Evolutionary conservation across 1,140 invertebrate species (phyloP), one percentile per base, ranked within the genome.

Genomic region (Homalodisca vitripennis): DNA sequence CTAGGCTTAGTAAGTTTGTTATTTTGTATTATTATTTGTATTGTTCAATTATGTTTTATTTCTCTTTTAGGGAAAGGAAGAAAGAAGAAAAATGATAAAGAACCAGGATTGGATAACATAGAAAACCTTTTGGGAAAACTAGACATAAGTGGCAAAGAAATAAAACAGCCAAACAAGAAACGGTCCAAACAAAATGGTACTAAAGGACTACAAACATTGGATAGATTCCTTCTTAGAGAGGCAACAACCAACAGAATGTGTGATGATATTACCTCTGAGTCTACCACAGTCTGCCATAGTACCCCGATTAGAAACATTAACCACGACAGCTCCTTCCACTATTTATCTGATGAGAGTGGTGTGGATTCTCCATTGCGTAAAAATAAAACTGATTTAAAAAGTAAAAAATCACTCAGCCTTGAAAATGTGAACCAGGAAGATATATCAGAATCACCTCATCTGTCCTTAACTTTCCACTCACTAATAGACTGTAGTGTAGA

Each of bases 271-370:
- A 22, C 12, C 34, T 26, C 3, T 41, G 46, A 27, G 14, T 22
- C 34, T 10, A 27, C n/a, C 2, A 53, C 27, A 6, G 2, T 55
- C 14, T 48, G n/a, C 3, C 26, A 67, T n/a, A 67, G 51, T 29
- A 67, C 47, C 1, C 66, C 66, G n/a, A 27, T 27, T n/a, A 53
- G 46, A 12, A n/a, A 64, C 55, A 14, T 24, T 14, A 24, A 13
- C 65, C 34, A 73, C 2, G 57, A 71, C 31, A 69, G 66, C 1
- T 72, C 71, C 47, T 66, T 2, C 63, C 63, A 66, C 14, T 72
- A 74, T 57, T 70, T 73, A 22, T 73, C 69, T 60, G 70, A 73
- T 64, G 41, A 64, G 6, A 41, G 27, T 60, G 55, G 60, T 41
- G 47, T 67, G 30, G 26, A 20, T 46, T 66, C 63, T 26, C 63